Conservation (phyloP, 2,888 invertebrate genomes). For the Dryomyza anilis region DNA sequence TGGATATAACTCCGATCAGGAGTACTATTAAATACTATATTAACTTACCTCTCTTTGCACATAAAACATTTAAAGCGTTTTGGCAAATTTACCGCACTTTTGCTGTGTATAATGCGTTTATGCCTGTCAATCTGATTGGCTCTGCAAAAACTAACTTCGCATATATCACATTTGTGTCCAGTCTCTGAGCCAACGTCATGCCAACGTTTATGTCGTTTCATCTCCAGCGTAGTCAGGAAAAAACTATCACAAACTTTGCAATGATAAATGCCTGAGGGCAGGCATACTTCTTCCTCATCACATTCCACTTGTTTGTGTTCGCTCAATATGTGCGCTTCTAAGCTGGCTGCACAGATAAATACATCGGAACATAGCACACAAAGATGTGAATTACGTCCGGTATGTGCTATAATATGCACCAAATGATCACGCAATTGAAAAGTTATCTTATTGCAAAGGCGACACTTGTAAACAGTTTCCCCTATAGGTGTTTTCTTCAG, state of each 20-base stretch:
- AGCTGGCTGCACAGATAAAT: constrained; percentile 5
- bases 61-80: constrained; percentile 24
- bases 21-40: too few relatives aligned
- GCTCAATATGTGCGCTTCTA: constrained; percentile 31
- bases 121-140: constrained; percentile 20
- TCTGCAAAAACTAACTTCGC: constrained; percentile 5
- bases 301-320: constrained; percentile 25
- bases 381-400: background rate
- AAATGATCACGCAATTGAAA: constrained; percentile 27
- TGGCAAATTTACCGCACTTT: background rate
- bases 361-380: constrained; percentile 5
- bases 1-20: background rate
- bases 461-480: constrained; percentile 33
- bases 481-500: constrained; percentile 19
- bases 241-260: constrained; percentile 24
- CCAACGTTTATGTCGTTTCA: constrained; percentile 20
- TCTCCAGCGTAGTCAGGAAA: constrained; percentile 20
- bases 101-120: constrained; percentile 14
- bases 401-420: constrained; percentile 33
- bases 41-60: constrained; percentile 28
- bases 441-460: constrained; percentile 33
- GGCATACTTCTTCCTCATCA: constrained; percentile 26
- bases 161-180: constrained; percentile 25
- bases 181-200: constrained; percentile 18
- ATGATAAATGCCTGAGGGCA: constrained; percentile 14